Base-by-base conservation (phyloP, 2,797 vertebrate species). In the Crenuchus spilurus region DNA sequence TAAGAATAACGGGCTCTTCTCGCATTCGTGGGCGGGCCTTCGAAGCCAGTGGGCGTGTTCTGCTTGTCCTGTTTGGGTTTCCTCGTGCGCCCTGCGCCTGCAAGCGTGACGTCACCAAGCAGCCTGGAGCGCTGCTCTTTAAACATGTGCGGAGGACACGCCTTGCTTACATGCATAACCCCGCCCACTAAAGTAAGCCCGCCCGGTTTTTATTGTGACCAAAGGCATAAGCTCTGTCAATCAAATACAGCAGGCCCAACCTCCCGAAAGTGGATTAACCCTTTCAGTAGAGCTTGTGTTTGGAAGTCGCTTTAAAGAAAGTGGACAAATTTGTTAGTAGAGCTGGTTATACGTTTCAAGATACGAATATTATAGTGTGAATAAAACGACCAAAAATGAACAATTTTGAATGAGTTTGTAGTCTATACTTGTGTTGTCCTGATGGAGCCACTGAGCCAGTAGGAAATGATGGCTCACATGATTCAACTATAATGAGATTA, bases 201-300 rank as follows among this genome's bases (percentile, higher is more conserved):
- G 79, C 7, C 88, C 87, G 70, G 1, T 77, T 89, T 87, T 80
- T 75, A 90, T 90, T 89, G 91, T 88, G 82, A 84, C 74, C 46
- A 55, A 74, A 46, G 52, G 39, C 30, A 31, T 49, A 54, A 3
- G 33, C 8, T 8, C 80, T 87, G 86, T 84, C 90, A 86, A 77
- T 93, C 89, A 92, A 86, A 77, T 1, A 1, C 35, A 78, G 6
- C n/a, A 70, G 18, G 67, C 46, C 51, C 65, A 57, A 28, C 79
- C 68, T 13, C 73, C 46, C 74, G 42, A 0, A 37, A 20, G 2
- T 22, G 11, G 55, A 63, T 66, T 72, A 74, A 74, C 49, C 7
- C 54, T 67, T 62, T 73, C 14, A 64, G n/a, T 11, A 16, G 65
- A 24, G 7, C 5, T 22, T n/a, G n/a, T n/a, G n/a, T n/a, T n/a